Evolutionary conservation across 2,113 vertebrate species (phyloP).

Genomic region (Erythrocercus mccallii): DNA sequence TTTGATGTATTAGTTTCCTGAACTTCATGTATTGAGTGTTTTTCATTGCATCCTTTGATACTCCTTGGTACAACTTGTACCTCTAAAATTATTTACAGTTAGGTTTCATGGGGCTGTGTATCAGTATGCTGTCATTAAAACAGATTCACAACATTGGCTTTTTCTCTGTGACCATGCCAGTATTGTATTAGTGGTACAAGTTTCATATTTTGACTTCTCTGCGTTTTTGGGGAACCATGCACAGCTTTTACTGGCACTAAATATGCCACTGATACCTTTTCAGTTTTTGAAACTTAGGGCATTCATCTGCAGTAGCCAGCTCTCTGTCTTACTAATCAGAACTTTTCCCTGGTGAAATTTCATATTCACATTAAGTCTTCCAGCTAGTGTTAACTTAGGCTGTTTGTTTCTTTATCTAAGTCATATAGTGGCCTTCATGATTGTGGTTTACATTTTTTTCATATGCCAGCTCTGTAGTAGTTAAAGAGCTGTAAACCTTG

Average conservation of each 20-base stretch:
- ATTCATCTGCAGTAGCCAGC: neutral
- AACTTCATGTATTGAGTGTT: neutral
- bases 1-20: neutral
- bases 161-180: neutral
- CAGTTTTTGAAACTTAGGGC: neutral
- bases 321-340: neutral
- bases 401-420: neutral
- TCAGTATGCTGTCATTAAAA: neutral
- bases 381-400: neutral
- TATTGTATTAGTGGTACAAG: neutral
- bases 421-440: neutral
- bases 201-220: neutral
- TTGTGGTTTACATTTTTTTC: neutral
- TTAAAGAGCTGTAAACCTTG: neutral
- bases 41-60: neutral
- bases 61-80: neutral
- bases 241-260: neutral
- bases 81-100: neutral
- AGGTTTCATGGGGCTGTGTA: neutral
- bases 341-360: neutral
- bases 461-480: neutral
- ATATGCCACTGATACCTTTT: neutral
- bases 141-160: accelerated
- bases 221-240: neutral
- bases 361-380: neutral